A percentile compares a stretch with the other conserved stretches of the same genome.
phyloP scores from a whole-genome alignment of 2,888 invertebrate species.

The Amblyteles armatorius region DNA sequence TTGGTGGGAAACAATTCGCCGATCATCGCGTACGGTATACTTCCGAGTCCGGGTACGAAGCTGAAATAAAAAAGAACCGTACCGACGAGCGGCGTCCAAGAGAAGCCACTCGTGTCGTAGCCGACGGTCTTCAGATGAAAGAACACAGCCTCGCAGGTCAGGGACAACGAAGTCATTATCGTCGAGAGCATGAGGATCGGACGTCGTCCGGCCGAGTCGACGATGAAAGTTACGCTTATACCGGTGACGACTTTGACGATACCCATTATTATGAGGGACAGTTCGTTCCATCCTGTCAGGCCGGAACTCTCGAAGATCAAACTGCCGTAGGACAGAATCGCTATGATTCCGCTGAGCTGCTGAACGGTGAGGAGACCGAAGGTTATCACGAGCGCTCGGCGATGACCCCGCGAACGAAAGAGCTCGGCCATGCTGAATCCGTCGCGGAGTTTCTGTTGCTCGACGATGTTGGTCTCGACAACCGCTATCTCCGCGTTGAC shows the following conservation, averaged over 20 bases:
- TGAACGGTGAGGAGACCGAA: constrained; percentile 15
- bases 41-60: constrained; percentile 54
- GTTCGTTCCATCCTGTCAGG: constrained; percentile 9
- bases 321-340: constrained; percentile 28
- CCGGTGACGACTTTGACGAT: not conserved
- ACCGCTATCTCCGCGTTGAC: constrained; percentile 35
- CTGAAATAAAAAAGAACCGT: constrained; percentile 1
- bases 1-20: constrained; percentile 69
- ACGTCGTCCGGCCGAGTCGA: constrained; percentile 30
- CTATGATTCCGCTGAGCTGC: constrained; percentile 28
- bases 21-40: constrained; percentile 60
- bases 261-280: constrained; percentile 23
- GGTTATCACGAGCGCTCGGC: constrained; percentile 7
- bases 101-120: not conserved
- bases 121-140: constrained; percentile 36
- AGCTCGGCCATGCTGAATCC: not conserved
- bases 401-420: not conserved
- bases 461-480: constrained; percentile 19
- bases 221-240: constrained; percentile 15
- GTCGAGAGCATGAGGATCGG: constrained; percentile 24
- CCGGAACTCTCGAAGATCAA: constrained; percentile 36
- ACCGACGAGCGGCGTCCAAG: constrained; percentile 38
- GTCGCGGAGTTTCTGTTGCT: constrained; percentile 7
- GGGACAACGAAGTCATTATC: not conserved
- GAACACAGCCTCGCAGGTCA: constrained; percentile 27